Conservation (phyloP, 2,888 invertebrate species). For the Drosophila maculinotata region DNA sequence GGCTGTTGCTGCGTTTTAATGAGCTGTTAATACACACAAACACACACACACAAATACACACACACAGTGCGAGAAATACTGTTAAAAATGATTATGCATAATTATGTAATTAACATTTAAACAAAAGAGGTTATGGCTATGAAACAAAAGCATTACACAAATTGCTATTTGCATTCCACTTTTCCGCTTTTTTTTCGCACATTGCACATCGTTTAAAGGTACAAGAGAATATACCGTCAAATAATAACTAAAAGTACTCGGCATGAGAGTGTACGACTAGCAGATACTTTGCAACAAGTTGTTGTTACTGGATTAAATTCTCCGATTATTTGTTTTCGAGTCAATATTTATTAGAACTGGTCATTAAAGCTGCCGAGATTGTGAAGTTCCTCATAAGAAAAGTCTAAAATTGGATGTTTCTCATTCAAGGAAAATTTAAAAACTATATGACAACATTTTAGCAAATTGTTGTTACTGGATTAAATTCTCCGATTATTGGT, state of each 20-base stretch:
- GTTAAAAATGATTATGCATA: constrained; percentile 79
- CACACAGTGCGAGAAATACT: constrained; percentile 27
- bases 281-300: constrained; percentile 10
- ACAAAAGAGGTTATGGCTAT: constrained; percentile 79
- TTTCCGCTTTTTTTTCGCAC: constrained; percentile 44
- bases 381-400: too few species aligned
- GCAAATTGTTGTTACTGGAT: too few species aligned
- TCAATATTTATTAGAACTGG: too few species aligned
- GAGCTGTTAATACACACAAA: constrained; percentile 72
- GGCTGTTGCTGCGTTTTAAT: constrained; percentile 70
- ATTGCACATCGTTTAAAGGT: constrained; percentile 37
- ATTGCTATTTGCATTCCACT: constrained; percentile 74
- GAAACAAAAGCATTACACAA: constrained; percentile 69
- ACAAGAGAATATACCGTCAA: constrained; percentile 1
- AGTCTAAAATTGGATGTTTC: too few species aligned
- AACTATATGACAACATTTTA: too few species aligned
- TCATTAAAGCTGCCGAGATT: too few species aligned
- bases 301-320: too few species aligned
- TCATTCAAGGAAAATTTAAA: too few species aligned
- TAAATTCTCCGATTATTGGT: too few species aligned
- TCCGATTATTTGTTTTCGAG: too few species aligned
- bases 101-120: constrained; percentile 84
- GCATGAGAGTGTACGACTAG: not conserved
- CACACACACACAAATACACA: constrained; percentile 8
- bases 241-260: not conserved